phyloP scores from a whole-genome alignment of 2,888 invertebrate genomes.

The Lacanobia oleracea region DNA sequence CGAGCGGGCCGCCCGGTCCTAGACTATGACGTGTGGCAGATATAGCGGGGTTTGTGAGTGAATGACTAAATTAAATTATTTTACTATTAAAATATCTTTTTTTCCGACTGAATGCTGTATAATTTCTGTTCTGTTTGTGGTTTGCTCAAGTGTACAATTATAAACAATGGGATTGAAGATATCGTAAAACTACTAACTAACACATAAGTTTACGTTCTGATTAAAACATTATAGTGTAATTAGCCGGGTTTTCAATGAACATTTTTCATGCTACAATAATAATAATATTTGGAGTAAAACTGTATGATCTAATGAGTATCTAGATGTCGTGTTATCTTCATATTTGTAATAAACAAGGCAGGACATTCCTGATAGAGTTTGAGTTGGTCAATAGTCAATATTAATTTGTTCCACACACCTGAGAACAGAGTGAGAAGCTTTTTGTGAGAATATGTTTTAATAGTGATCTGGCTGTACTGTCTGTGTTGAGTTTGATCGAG shows the following conservation, averaged over 20 bases:
- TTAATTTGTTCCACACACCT: slow-evolving; percentile 28
- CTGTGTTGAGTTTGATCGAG: slow-evolving; percentile 21
- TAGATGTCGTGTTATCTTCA: slow-evolving; percentile 41
- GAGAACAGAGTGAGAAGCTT: slow-evolving; percentile 29
- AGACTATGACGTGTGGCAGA: slow-evolving; percentile 13
- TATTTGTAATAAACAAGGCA: slow-evolving; percentile 44
- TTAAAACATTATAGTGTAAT: slow-evolving; percentile 32
- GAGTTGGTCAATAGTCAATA: slow-evolving; percentile 20
- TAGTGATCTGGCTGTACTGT: slow-evolving; percentile 38
- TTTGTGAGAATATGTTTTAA: slow-evolving; percentile 33
- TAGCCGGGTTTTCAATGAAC: slow-evolving; percentile 17
- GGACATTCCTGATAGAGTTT: slow-evolving; percentile 49
- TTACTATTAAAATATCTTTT: slow-evolving; percentile 46
- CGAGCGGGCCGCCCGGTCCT: neutral
- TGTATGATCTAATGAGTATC: slow-evolving; percentile 36
- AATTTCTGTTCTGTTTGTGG: slow-evolving; percentile 47
- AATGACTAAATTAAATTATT: slow-evolving; percentile 60
- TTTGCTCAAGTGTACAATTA: slow-evolving; percentile 68
- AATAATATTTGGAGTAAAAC: slow-evolving; percentile 30
- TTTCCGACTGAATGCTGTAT: slow-evolving; percentile 55
- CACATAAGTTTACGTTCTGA: slow-evolving; percentile 30
- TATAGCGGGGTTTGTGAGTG: slow-evolving; percentile 45
- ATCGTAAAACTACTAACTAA: slow-evolving; percentile 47
- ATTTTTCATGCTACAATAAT: slow-evolving; percentile 23
- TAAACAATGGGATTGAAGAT: slow-evolving; percentile 58